Percentiles rank a stretch among this genome's conserved stretches.
Conservation (phyloP, 2,113 vertebrate genomes). For the Semnornis frantzii region DNA sequence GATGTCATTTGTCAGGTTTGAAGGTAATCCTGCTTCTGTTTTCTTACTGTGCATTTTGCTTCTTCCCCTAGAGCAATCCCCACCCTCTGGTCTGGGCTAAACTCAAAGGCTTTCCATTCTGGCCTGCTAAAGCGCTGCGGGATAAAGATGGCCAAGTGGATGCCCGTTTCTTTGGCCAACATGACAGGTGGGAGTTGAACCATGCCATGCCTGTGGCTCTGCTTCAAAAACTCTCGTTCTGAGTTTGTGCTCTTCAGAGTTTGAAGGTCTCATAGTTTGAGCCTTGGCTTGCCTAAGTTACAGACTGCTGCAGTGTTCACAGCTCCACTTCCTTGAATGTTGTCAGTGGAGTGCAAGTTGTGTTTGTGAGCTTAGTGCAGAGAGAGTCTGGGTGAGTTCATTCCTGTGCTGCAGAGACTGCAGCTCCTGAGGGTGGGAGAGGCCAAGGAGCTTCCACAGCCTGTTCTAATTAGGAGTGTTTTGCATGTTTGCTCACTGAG, state of each 20-base stretch:
- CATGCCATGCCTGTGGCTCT: background rate
- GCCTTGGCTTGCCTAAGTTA: background rate
- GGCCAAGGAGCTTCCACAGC: background rate
- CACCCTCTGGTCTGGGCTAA: slow-evolving; percentile 98
- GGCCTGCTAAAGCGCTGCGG: slow-evolving; percentile 97
- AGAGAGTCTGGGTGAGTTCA: background rate
- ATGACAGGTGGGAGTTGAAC: slow-evolving; percentile 87
- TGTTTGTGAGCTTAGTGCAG: background rate
- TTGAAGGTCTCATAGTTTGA: background rate
- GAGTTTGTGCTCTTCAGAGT: background rate
- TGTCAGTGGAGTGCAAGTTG: background rate
- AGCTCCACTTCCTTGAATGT: background rate
- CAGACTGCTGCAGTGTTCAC: background rate
- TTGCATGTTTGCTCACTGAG: background rate
- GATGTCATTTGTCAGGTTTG: background rate
- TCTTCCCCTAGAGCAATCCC: slow-evolving; percentile 89
- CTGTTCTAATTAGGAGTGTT: background rate
- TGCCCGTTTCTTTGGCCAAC: slow-evolving; percentile 97
- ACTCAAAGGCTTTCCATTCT: slow-evolving; percentile 98
- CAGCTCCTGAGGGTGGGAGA: background rate
- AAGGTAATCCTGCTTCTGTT: background rate
- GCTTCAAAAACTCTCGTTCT: background rate
- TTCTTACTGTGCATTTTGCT: slow-evolving; percentile 50
- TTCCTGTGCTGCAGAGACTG: background rate
- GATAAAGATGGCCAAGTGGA: slow-evolving; percentile 98